Evolutionary conservation across 2,888 invertebrate species (phyloP), one percentile per base, ranked within the genome.

Genomic region (Microchrysa polita): DNA sequence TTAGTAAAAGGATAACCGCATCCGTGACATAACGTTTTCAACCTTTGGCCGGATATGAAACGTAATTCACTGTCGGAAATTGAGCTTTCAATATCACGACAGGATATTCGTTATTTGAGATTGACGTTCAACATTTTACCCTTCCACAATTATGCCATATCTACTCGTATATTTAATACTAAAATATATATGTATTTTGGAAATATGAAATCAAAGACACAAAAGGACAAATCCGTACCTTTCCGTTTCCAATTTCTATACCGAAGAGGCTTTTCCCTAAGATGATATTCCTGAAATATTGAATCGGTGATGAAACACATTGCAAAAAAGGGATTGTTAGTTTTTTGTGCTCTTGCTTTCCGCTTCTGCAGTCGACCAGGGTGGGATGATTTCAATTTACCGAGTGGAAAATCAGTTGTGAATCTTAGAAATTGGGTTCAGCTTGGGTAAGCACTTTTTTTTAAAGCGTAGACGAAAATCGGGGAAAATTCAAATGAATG

Each of bases 221-320:
- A 61, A 61, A 40, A 40, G 18, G 34, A 40, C 40, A 40, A 61
- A 61, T 61, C 61, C 61, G n/a, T 61, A 23, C 20, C 34, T 61
- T 18, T 10, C 61, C 61, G 12, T 34, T 61, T 34, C 14, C 23
- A 34, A 48, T 48, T 61, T 42, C n/a, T n/a, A n/a, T 42, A 7
- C 18, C 23, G 60, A 27, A 34, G 27, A 34, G 10, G 18, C 34
- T 18, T 23, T 42, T n/a, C n/a, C n/a, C 61, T 40, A 40, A 61
- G 40, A 40, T 16, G 61, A 61, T 18, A 12, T 9, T 9, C 40
- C n/a, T 42, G 16, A 61, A 61, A 61, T 61, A 61, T 61, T 40
- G 34, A 40, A 61, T 61, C 42, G 34, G 2, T n/a, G 48, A n/a
- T 48, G 48, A 12, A 48, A n/a, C 48, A 48, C 16, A 48, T 48